These are phyloP conservation scores for Chaenocephalus aceratus DNA, from an alignment of 2,113 vertebrate species.

Conservation along the genomic window DNA sequence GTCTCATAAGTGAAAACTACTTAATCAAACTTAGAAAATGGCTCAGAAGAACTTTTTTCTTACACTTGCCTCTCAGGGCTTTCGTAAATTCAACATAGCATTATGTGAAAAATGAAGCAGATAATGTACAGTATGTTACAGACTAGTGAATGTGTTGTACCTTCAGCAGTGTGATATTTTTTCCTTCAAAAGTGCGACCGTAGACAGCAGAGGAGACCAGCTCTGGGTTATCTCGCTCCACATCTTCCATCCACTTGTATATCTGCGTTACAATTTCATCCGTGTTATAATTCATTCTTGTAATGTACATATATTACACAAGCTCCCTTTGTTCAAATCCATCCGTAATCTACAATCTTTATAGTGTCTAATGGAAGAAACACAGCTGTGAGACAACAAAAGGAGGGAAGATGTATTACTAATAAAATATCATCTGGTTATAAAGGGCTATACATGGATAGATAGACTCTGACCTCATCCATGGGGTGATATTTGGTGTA, in stretches of 20 bases:
- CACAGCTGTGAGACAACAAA: not conserved
- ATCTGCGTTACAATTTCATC: slow-evolving; percentile 73
- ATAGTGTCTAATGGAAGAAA: not conserved
- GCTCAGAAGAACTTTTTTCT: no score
- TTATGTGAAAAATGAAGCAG: not conserved
- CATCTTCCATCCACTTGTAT: slow-evolving; percentile 82
- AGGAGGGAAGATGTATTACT: not conserved
- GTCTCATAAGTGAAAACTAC: no score
- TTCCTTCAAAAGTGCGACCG: slow-evolving; percentile 79
- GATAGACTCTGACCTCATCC: slow-evolving; percentile 77
- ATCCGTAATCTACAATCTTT: not conserved
- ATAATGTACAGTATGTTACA: not conserved
- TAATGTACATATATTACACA: not conserved
- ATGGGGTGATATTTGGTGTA: slow-evolving; percentile 84
- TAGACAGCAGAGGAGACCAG: slow-evolving; percentile 81
- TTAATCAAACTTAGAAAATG: no score
- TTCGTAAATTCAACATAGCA: not conserved
- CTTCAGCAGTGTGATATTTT: slow-evolving; percentile 81
- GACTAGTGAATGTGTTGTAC: slow-evolving; percentile 57
- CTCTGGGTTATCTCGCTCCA: slow-evolving; percentile 71
- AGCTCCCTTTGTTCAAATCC: not conserved
- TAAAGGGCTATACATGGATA: not conserved
- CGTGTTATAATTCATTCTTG: not conserved
- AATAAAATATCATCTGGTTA: not conserved
- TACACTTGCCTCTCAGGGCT: no score